Base-by-base conservation (phyloP, 2,888 invertebrate species). In the Acronicta aceris region DNA sequence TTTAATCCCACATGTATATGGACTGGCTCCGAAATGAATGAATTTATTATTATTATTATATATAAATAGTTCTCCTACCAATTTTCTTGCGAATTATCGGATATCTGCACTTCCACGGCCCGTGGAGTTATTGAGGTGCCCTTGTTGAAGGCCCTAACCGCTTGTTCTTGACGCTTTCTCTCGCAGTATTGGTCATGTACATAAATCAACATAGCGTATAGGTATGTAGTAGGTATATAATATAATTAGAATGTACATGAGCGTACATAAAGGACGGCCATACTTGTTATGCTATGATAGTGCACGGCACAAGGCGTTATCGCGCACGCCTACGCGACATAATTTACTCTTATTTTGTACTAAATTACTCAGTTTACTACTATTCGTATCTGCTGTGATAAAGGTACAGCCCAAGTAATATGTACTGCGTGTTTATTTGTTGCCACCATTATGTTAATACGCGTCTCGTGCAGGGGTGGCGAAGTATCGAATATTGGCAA, bases 291-390 rank as follows among this genome's bases (percentile, higher is more conserved):
- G 55, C 52, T 55, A 71, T 75, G 71, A 75, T 75, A 72, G 65
- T 60, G 69, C 43, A 15, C 43, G 30, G 54, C 27, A 15, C 71
- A 46, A 7, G 53, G 50, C 48, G 71, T 63, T 75, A 73, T 73
- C 76, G 65, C 53, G 41, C 36, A 62, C 73, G 65, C 76, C 76
- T 68, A 72, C 68, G 53, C 74, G 56, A 60, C 74, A 69, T 70
- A 69, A 71, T 70, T 61, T 63, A 79, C 70, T 65, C 74, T 68
- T 68, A 69, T 64, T 70, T 63, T 59, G 63, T 67, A 71, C 56
- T 71, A 75, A 72, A 79, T 74, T 74, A 74, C 69, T 70, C 69
- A 74, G 68, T 67, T 65, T 71, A 77, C 65, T 65, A 65, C 58
- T 52, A 67, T 50, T 48, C 45, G 43, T 74, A 69, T 68, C 67